A percentile compares a stretch with the other conserved stretches of the same genome.
Conservation (phyloP, 2,113 vertebrate genomes). For the Brevimyrus niger region DNA sequence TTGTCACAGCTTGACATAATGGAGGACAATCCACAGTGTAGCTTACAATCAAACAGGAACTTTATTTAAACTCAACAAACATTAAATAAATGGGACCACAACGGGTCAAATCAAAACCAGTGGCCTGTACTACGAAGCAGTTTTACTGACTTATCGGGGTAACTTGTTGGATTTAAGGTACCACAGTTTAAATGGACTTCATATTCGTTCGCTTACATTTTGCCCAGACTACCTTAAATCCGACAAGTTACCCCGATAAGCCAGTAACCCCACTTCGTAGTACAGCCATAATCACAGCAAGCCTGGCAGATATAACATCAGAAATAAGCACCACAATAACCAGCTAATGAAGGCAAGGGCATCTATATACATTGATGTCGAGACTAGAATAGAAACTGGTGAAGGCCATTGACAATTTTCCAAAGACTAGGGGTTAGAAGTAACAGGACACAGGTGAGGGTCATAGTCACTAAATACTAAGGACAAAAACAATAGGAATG, state of each 20-base stretch:
- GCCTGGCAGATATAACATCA: not conserved
- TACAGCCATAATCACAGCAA: not conserved
- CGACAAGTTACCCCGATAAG: too few species aligned
- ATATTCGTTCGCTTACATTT: too few species aligned
- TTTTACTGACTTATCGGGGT: too few species aligned
- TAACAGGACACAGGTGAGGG: not conserved
- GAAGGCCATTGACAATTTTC: not conserved
- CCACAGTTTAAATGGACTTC: too few species aligned
- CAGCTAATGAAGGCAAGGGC: not conserved
- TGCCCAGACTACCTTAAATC: too few species aligned
- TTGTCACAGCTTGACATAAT: not conserved
- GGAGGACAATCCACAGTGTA: not conserved
- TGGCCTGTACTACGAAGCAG: too few species aligned
- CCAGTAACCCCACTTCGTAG: too few species aligned
- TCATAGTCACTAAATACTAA: not conserved
- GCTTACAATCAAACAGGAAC: not conserved
- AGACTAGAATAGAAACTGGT: not conserved
- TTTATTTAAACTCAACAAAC: not conserved
- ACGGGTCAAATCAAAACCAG: not conserved
- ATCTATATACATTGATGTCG: not conserved
- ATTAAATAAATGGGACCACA: not conserved
- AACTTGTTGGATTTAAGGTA: too few species aligned
- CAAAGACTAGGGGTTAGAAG: not conserved
- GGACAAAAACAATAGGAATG: not conserved
- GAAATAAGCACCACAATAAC: not conserved